Evolutionary conservation across 1,140 invertebrate genomes (phyloP), one percentile per base, ranked within the genome.

Genomic region (Conus ventricosus): DNA sequence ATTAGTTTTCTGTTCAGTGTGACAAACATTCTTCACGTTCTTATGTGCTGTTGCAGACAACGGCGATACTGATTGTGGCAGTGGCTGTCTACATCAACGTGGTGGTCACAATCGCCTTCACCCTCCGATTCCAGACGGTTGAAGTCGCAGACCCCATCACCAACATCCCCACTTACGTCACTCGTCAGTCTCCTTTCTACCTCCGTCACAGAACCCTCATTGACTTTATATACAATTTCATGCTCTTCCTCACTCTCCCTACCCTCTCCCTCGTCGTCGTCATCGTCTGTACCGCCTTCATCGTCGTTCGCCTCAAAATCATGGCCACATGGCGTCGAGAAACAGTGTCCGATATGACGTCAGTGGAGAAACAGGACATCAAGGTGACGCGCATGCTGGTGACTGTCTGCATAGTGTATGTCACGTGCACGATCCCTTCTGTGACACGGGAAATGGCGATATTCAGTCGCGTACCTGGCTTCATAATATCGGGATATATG

Each of bases 271-370:
- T 76, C 25, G 54, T 85, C 10, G 27, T 60, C 55, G 88, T 88
- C 55, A 53, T 85, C n/a, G 23, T 88, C 53, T 85, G 82, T 25
- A 88, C 75, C 4, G 60, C 13, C 54, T 23, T 88, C 25, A 84
- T 71, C 8, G 25, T 39, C 54, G 83, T 80, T 5, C 84, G 84
- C 27, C 88, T 88, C 23, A 80, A 80, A 51, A 0, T 80, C 6
- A 6, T 27, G 76, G 6, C 25, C 6, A 13, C 7, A 13, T 80
- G 76, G 76, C 76, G 76, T 11, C 76, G 25, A 7, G 0, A 80
- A 51, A 13, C 76, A n/a, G 71, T 25, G 71, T 76, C 71, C 8
- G 20, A 23, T n/a, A 20, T 80, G 76, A 80, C 76, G 76, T 80
- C 76, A 80, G n/a, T 25, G 39, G 76, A 80, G 39, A 80, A 80